phyloP scores from a whole-genome alignment of 2,113 vertebrate species.

The Hemiscyllium ocellatum region DNA sequence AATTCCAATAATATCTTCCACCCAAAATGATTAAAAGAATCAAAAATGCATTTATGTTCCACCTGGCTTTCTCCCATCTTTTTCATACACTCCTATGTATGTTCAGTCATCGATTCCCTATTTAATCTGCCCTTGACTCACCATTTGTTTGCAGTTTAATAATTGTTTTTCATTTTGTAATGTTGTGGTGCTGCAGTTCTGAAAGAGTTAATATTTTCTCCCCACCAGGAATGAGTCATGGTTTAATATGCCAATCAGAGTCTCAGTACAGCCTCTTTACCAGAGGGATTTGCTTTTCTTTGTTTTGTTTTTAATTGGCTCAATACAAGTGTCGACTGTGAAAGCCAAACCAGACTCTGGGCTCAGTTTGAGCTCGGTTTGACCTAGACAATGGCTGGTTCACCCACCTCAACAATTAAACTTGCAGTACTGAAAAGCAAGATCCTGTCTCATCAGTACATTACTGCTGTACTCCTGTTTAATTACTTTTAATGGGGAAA shows the following conservation, averaged over 20 bases:
- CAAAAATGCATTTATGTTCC: background rate
- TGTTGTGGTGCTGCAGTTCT: background rate
- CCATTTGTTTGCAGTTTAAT: background rate
- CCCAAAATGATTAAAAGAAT: background rate
- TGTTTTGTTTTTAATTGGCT: slow-evolving; percentile 31
- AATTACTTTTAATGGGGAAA: slow-evolving; percentile 29
- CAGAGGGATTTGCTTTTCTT: slow-evolving; percentile 28
- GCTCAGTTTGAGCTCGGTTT: slow-evolving; percentile 23
- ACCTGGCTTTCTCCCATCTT: background rate
- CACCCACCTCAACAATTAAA: slow-evolving; percentile 24
- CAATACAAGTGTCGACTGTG: slow-evolving; percentile 27
- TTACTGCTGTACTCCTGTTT: background rate
- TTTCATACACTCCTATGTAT: background rate
- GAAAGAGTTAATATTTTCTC: slow-evolving; percentile 11
- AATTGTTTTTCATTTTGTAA: background rate
- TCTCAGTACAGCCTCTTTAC: background rate
- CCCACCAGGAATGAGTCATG: background rate
- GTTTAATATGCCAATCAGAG: slow-evolving; percentile 6
- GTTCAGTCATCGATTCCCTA: background rate
- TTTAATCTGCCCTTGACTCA: background rate
- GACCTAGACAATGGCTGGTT: slow-evolving; percentile 32
- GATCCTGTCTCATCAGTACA: slow-evolving; percentile 3
- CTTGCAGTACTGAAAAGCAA: slow-evolving; percentile 28
- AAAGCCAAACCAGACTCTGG: slow-evolving; percentile 30
- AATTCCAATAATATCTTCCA: background rate